phyloP scores from a whole-genome alignment of 2,888 invertebrate genomes.

The Rhaphigaster nebulosa region DNA sequence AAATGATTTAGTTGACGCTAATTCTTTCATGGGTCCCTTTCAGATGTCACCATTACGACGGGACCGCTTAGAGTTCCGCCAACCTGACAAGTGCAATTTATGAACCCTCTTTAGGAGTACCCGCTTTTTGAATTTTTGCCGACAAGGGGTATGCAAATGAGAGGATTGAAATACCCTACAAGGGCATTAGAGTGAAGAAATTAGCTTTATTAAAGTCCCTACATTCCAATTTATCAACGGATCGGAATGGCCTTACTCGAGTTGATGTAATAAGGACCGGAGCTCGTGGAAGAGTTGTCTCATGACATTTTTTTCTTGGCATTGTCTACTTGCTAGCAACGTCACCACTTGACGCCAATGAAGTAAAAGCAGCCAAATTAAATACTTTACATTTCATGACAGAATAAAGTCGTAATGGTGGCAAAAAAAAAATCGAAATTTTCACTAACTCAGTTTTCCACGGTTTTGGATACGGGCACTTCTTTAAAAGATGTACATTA shows the following conservation, averaged over 20 bases:
- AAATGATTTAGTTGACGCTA: conserved; percentile 35
- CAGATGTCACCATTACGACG: background rate
- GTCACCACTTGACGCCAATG: background rate
- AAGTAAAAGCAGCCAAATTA: background rate
- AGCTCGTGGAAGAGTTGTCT: background rate
- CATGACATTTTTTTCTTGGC: background rate
- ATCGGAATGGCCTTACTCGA: conserved; percentile 6
- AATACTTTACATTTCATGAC: no score
- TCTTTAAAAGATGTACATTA: no score
- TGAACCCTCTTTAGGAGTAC: conserved; percentile 34
- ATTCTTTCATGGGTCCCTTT: background rate
- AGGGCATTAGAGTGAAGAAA: conserved; percentile 11
- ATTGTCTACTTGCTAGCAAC: background rate
- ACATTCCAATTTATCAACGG: conserved; percentile 20
- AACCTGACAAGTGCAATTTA: conserved; percentile 36
- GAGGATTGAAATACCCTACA: conserved; percentile 20
- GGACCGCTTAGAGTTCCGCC: background rate
- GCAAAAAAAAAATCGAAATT: no score
- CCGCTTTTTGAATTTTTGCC: conserved; percentile 33
- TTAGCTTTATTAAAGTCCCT: conserved; percentile 11
- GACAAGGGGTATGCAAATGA: conserved; percentile 20
- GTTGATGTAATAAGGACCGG: background rate
- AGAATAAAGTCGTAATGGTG: no score
- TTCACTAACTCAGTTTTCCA: no score
- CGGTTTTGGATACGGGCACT: no score